Evolutionary conservation across 1,140 invertebrate species (phyloP), one percentile per base, ranked within the genome.

Genomic region (Frieseomelitta varia): DNA sequence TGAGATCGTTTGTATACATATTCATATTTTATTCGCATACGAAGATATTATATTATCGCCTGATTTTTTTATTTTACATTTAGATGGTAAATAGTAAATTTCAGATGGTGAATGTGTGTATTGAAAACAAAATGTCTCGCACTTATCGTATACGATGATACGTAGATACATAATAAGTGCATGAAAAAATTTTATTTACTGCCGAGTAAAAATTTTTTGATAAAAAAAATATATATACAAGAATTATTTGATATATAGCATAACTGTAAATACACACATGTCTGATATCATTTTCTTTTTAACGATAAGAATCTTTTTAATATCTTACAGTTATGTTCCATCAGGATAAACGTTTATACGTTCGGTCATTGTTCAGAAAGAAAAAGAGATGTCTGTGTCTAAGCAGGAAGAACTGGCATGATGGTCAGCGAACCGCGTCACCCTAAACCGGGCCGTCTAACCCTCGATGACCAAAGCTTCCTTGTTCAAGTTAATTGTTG

Each of bases 401-500:
- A 79, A 87, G 63, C 56, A 88, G 69, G 75, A 85, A 88, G 69
- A 68, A 87, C 65, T 58, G 34, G 67, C n/a, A 72, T 34, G 21
- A 65, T 30, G 39, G 75, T 69, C 76, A 88, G 39, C 87, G 69
- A 88, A 88, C 83, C 83, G 79, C 65, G 47, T 85, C 87, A 88
- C 79, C 86, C 74, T 88, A 88, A 87, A 84, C 81, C 58, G 72
- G 86, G 79, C 56, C n/a, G 82, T 65, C 81, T 81, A 85, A 68
- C 72, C 81, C 87, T 80, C 76, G 30, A 69, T 71, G 75, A 53
- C 19, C 74, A 58, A 47, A n/a, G 58, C 67, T 88, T 88, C 81
- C 85, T 87, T 73, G 30, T 87, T 79, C 67, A 56, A 84, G 76
- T 72, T 87, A 88, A 88, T 88, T 88, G 82, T 84, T 65, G 79